These are phyloP conservation scores for Anthoptus insignis DNA, from an alignment of 2,888 invertebrate species.

Conservation along the genomic window DNA sequence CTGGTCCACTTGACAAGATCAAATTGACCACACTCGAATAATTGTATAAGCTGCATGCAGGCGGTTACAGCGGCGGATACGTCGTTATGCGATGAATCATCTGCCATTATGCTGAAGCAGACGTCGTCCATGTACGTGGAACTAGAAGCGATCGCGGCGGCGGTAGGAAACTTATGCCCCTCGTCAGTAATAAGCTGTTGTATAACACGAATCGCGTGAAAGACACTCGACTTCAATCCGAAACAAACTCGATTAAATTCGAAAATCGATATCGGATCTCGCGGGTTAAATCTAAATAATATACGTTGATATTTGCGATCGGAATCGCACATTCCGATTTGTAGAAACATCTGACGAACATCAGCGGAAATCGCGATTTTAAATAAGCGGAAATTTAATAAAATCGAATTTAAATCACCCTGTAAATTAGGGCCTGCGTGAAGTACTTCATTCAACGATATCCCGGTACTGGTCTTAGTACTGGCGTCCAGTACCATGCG, in stretches of 20 bases:
- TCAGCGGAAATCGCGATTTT: slow-evolving; percentile 4
- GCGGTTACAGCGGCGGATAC: no score
- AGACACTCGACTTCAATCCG: background rate
- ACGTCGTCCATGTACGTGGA: slow-evolving; percentile 11
- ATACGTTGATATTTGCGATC: slow-evolving; percentile 2
- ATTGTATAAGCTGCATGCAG: no score
- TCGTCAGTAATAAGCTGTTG: slow-evolving; percentile 7
- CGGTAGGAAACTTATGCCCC: slow-evolving; percentile 4
- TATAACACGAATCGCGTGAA: slow-evolving; percentile 13
- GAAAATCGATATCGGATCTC: background rate
- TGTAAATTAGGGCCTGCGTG: slow-evolving; percentile 13
- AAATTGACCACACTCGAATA: background rate
- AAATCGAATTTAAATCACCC: slow-evolving; percentile 4
- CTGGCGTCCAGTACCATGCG: slow-evolving; percentile 18
- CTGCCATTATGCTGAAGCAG: background rate
- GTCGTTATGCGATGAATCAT: background rate
- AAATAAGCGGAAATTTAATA: slow-evolving; percentile 21
- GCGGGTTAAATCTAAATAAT: slow-evolving; percentile 4
- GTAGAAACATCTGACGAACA: slow-evolving; percentile 8
- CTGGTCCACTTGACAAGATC: slow-evolving; percentile 10
- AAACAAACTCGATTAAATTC: slow-evolving; percentile 15
- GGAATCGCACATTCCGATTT: background rate
- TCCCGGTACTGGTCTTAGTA: background rate
- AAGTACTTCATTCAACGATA: slow-evolving; percentile 4
- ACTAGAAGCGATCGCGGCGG: background rate